Percentiles rank a stretch among this genome's conserved stretches.
Evolutionary conservation across 2,797 vertebrate species (phyloP).

Genomic region (Chrysocyon brachyurus): DNA sequence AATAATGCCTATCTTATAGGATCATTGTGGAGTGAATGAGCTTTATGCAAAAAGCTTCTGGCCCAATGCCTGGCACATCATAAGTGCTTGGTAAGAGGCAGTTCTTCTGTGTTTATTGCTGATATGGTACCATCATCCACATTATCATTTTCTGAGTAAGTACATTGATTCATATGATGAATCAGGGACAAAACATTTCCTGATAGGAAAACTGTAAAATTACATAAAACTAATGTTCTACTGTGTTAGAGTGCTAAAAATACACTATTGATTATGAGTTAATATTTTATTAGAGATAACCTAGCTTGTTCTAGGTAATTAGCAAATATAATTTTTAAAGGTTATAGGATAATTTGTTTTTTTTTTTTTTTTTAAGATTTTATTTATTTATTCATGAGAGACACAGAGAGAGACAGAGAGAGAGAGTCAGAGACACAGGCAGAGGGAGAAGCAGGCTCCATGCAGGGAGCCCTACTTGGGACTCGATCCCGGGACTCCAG

Average conservation of each 20-base stretch:
- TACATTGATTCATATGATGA: not conserved
- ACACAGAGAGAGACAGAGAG: too few relatives aligned
- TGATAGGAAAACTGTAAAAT: not conserved
- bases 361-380: too few relatives aligned
- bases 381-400: too few relatives aligned
- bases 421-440: too few relatives aligned
- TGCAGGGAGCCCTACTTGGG: too few relatives aligned
- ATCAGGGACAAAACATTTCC: not conserved
- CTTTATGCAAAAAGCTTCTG: not conserved
- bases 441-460: too few relatives aligned
- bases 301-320: conserved; percentile 6
- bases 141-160: not conserved
- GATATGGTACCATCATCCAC: not conserved
- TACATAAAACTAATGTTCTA: not conserved
- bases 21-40: not conserved
- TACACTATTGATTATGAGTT: not conserved
- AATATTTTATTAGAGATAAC: not conserved
- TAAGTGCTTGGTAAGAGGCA: not conserved
- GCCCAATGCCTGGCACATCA: not conserved
- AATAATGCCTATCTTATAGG: not conserved
- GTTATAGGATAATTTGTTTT: not conserved
- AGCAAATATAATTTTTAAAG: not conserved
- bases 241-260: not conserved
- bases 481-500: too few relatives aligned
- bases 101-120: not conserved